Evolutionary conservation across 2,888 invertebrate genomes (phyloP), one percentile per base, ranked within the genome.

Genomic region (Mythimna lalbum): DNA sequence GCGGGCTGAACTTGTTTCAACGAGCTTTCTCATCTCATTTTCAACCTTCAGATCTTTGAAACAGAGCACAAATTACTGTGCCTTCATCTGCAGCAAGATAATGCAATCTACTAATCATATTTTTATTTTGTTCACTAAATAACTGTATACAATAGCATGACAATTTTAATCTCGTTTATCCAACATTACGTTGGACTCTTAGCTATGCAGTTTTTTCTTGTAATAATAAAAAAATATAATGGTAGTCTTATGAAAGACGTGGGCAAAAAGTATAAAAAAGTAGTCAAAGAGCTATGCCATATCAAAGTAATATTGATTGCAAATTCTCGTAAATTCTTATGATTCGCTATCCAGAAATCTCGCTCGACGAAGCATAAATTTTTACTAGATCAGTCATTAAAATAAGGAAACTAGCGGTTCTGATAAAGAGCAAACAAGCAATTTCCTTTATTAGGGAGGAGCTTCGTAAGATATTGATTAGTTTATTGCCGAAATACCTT

Each of bases 361-460:
- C 31, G 50, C 33, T 39, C 78, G 81, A 43, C 78, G 68, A 61
- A 82, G 79, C 76, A 76, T 61, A 74, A 64, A 76, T 82, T 86
- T 82, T 76, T 73, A 78, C 74, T 80, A 84, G 78, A 86, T 82
- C 82, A 80, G 71, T 84, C 80, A 89, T 87, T 87, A 86, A 87
- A 88, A 86, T 87, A 86, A 86, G 87, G 84, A 83, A 89, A 87
- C 86, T 84, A 80, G 81, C 76, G 73, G 64, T 64, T 63, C 77
- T 83, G 80, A 84, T 85, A 85, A 84, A 80, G 72, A 83, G 87
- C 86, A 89, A 90, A 88, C 83, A 86, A 85, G 81, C 88, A 88
- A 90, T 90, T 88, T 90, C 88, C 87, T 81, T 36, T 57, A 65
- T 43, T 72, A 64, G 76, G 82, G 52, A 50, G 27, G 59, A 17